Percentiles rank a stretch among this genome's conserved stretches.
Conservation (phyloP, 1,140 invertebrate species). For the Drosophila leontia region DNA sequence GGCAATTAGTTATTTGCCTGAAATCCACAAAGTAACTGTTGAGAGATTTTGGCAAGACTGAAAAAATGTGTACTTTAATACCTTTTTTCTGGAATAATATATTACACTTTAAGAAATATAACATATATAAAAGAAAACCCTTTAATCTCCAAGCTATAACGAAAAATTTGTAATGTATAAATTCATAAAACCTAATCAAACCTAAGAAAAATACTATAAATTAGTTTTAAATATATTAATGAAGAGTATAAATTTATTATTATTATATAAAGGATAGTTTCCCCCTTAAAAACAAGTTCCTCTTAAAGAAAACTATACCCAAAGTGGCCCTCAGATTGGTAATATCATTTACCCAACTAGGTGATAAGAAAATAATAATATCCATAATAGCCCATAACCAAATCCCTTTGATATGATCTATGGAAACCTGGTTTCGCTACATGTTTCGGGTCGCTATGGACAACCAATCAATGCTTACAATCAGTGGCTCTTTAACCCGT, state of each 20-base stretch:
- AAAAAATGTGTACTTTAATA: too few species aligned
- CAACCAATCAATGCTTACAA: conserved; percentile 47
- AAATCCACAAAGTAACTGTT: too few species aligned
- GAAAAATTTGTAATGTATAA: too few species aligned
- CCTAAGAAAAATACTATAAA: neutral
- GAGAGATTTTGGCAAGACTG: too few species aligned
- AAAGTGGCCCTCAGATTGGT: neutral
- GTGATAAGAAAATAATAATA: conserved; percentile 15
- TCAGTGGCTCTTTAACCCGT: conserved; percentile 33
- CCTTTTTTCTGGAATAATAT: too few species aligned
- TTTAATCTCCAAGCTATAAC: too few species aligned
- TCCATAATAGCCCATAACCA: neutral
- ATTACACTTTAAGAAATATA: neutral
- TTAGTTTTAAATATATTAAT: neutral
- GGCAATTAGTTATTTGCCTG: neutral
- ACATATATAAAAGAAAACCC: neutral
- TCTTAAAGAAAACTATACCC: too few species aligned
- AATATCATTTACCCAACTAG: neutral
- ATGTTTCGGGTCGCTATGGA: conserved; percentile 19
- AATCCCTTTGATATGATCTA: conserved; percentile 7
- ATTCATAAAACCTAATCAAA: too few species aligned
- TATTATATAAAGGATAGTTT: too few species aligned
- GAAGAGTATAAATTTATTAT: neutral
- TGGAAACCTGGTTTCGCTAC: neutral
- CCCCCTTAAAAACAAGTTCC: too few species aligned